Evolutionary conservation across 1,140 invertebrate species (phyloP).

Genomic region (Atta texana): DNA sequence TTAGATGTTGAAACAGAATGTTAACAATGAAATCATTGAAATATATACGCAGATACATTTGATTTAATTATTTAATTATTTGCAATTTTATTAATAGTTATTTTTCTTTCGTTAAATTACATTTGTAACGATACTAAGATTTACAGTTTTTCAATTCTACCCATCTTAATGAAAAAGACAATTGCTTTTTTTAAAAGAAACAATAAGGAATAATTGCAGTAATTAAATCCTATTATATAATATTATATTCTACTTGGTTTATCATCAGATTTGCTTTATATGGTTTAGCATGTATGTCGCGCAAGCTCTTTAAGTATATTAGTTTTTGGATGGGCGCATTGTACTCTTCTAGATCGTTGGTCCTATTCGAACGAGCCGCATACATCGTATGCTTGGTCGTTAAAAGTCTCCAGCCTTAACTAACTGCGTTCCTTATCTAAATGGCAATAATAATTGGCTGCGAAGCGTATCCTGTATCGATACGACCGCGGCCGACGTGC

Average conservation of each 20-base stretch:
- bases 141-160: background rate
- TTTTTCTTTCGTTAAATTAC: background rate
- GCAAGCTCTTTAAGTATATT: background rate
- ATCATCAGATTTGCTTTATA: background rate
- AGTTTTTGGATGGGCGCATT: slow-evolving; percentile 19
- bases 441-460: slow-evolving; percentile 77
- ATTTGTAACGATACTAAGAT: background rate
- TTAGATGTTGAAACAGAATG: background rate
- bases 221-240: background rate
- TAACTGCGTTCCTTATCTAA: slow-evolving; percentile 76
- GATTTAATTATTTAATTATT: background rate
- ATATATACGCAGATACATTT: background rate
- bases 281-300: background rate
- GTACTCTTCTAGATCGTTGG: slow-evolving; percentile 31
- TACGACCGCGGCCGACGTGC: slow-evolving; percentile 50
- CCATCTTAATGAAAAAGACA: background rate
- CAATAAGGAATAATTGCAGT: background rate
- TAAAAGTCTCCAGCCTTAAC: slow-evolving; percentile 70
- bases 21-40: background rate
- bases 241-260: background rate
- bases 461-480: slow-evolving; percentile 74
- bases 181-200: background rate
- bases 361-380: slow-evolving; percentile 18
- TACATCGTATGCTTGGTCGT: slow-evolving; percentile 58
- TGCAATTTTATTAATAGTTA: background rate